phyloP scores from a whole-genome alignment of 2,797 vertebrate species.

The Acanthornis magna region DNA sequence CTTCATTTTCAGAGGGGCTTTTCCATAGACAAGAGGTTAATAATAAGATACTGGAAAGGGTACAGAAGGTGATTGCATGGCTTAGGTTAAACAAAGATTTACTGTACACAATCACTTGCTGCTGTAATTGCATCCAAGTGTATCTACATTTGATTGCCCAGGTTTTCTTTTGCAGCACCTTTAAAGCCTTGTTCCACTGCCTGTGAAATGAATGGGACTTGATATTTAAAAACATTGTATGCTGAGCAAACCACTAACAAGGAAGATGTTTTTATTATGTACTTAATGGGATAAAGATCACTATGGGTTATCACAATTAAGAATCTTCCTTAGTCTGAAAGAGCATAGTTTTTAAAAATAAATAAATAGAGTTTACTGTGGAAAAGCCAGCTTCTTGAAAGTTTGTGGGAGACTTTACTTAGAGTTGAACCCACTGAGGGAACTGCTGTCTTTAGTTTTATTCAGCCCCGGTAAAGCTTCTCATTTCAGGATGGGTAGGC shows the following conservation, averaged over 20 bases:
- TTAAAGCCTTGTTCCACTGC: not conserved
- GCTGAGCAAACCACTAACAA: not conserved
- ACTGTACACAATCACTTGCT: constrained; percentile 27
- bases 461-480: not conserved
- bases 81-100: constrained; percentile 48
- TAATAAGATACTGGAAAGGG: constrained; percentile 20
- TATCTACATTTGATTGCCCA: not conserved
- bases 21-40: constrained; percentile 43
- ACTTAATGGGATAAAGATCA: not conserved
- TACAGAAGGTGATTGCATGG: constrained; percentile 3
- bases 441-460: not conserved
- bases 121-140: constrained; percentile 35
- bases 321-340: not conserved
- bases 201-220: not conserved
- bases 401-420: not conserved
- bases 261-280: not conserved
- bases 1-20: constrained; percentile 16
- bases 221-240: not conserved
- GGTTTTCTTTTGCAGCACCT: not conserved
- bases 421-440: not conserved
- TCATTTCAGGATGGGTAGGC: not conserved
- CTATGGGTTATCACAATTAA: not conserved
- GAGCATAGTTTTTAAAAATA: not conserved
- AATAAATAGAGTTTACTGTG: not conserved
- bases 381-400: not conserved